Evolutionary conservation across 2,113 vertebrate species (phyloP), one percentile per base, ranked within the genome.

Genomic region (Tautogolabrus adspersus): DNA sequence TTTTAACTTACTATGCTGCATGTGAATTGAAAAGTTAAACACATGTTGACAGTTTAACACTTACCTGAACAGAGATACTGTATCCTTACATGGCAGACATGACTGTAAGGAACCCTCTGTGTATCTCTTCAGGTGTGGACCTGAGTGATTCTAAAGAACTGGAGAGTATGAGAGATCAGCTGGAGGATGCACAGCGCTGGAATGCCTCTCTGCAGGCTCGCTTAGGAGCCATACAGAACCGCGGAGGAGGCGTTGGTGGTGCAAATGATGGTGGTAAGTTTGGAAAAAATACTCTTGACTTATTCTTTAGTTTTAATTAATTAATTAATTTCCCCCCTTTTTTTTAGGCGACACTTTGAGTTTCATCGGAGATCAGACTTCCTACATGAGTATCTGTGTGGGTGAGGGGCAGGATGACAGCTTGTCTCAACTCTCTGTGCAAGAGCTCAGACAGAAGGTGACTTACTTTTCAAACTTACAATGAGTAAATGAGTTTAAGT

Each of bases 381-480:
- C 98, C 46, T 99, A 99, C 21, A 95, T 99, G 94, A 99, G 97
- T 81, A 98, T 99, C 89, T 98, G 96, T 89, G 91, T 98, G 63
- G 95, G 95, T 66, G 96, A 96, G 30, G 92, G 79, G 22, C 91
- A 93, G 68, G 94, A 92, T 62, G 90, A 94, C 56, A 94, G 96
- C 75, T 79, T 95, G 77, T 93, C 95, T 46, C 94, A 94, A 49
- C 94, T 97, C 52, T 96, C 95, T 75, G 83, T 94, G 66, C 92
- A 95, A 87, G 96, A 98, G 79, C 96, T 97, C 66, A 95, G 91
- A 87, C 91, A 94, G 75, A 98, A 96, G 96, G 97, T 97, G 87
- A 66, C 56, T 34, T 7, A 3, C 19, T 51, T 51, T 51, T n/a
- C 2, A 19, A 46, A 13, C 10, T 46, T 46, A 46, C 15, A n/a